Evolutionary conservation across 2,888 invertebrate genomes (phyloP), one percentile per base, ranked within the genome.

Genomic region (Pherbina coryleti): DNA sequence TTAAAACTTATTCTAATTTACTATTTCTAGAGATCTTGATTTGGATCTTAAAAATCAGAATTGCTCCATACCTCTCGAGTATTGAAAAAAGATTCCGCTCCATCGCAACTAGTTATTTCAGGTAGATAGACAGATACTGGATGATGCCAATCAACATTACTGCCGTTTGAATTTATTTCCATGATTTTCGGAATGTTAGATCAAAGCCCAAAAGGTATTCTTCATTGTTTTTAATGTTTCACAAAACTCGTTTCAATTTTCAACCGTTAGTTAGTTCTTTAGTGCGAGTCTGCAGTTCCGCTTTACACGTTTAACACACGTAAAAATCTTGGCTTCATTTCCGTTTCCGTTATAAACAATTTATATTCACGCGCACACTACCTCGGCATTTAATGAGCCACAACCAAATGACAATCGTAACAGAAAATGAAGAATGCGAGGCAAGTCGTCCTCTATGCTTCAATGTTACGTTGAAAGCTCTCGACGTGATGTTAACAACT

Each of bases 331-430:
- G 17, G 28, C 28, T 25, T 60, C 8, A 19, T 19, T 44, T 67
- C 44, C 8, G 37, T 19, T 44, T 67, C 44, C 67, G 67, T 37
- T 67, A 19, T 34, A 34, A n/a, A 22, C 19, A 0, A n/a, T 11
- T 34, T 19, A 67, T 19, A 34, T 67, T 67, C 2, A n/a, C 60
- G 74, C 64, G 22, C 49, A 51, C 66, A 64, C 64, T 25, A 51
- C 74, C 62, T 51, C 60, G 66, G 60, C 76, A 67, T 73, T 69
- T 73, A 79, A 79, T 79, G 64, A 72, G 72, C 73, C 64, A 73
- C 67, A 76, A 55, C 66, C 78, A 73, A 79, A 79, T 79, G 78
- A 73, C 78, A 79, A 74, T 79, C 73, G 67, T 76, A 37, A 66
- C 9, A 11, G 67, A 70, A 76, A 31, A 37, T 19, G 25, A 44